These are phyloP conservation scores for Dendrolimus pini DNA, from an alignment of 2,888 invertebrate genomes.

Conservation along the genomic window DNA sequence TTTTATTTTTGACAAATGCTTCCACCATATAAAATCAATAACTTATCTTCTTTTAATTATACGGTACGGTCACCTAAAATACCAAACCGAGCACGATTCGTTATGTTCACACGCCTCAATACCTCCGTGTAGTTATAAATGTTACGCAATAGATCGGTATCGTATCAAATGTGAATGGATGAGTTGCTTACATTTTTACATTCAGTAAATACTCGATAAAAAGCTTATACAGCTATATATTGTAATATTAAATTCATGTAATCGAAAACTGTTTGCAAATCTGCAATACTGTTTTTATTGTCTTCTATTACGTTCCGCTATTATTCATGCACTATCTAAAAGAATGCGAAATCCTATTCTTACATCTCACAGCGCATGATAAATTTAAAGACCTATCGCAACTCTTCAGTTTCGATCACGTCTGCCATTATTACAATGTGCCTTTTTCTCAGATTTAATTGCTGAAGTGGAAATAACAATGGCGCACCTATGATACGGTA, in stretches of 20 bases:
- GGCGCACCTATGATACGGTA: constrained; percentile 36
- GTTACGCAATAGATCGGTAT: constrained; percentile 7
- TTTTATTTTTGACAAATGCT: too few species aligned
- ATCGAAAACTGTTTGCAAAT: neutral
- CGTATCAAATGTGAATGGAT: too few species aligned
- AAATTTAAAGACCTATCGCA: neutral
- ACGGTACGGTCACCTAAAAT: too few species aligned
- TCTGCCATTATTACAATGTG: constrained; percentile 5
- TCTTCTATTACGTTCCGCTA: neutral
- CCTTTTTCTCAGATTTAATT: constrained; percentile 38
- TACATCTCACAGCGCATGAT: neutral
- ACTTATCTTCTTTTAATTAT: too few species aligned
- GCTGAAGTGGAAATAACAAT: constrained; percentile 50
- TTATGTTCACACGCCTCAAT: too few species aligned
- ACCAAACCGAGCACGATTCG: too few species aligned
- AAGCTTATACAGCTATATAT: too few species aligned
- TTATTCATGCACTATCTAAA: neutral
- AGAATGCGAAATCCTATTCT: neutral
- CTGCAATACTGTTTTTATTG: neutral
- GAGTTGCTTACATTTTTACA: too few species aligned
- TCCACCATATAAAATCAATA: too few species aligned
- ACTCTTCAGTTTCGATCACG: constrained; percentile 7
- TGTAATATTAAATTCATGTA: neutral
- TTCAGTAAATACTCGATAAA: too few species aligned
- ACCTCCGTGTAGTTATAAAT: neutral